Evolutionary conservation across 2,113 vertebrate genomes (phyloP), one percentile per base, ranked within the genome.

Genomic region (Cephalopholis sonnerati): DNA sequence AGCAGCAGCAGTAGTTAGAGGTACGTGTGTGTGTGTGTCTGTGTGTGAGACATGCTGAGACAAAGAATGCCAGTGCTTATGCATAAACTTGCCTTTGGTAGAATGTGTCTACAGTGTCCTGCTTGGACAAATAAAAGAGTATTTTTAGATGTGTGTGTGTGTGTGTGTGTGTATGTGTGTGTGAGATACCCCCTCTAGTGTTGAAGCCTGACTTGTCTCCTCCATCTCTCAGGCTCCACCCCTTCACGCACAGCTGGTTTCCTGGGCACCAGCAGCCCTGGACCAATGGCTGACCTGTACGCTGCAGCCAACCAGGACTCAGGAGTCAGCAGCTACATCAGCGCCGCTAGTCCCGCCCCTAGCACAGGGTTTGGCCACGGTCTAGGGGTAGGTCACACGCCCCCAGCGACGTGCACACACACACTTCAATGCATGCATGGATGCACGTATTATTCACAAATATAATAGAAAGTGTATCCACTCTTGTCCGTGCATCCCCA

Each of bases 211-310:
- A 82, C 77, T 70, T 39, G 24, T 89, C 59, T 87, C 73, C 70
- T 61, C 65, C 76, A 10, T 94, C 68, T 91, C 61, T 70, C 73
- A 99, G 98, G 98, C 95, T 97, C 97, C 86, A 97, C 96, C 87
- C 97, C 97, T 54, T 98, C 97, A 84, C 97, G 98, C 94, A 97
- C 98, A 36, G 97, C 97, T 94, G 98, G 97, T 51, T 99, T 99
- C 92, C 96, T 98, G 93, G 97, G 98, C 84, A 98, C 98, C 87
- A 99, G 97, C 95, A 99, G 98, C 93, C 98, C 98, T 0, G 98
- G 98, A 90, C 98, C 98, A 86, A 95, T 96, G 94, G 95, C 95
- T 85, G 95, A 96, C 79, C 92, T 96, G 88, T 96, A 96, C 8
- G 95, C 95, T 54, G 95, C 95, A 79, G 93, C 94, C 88, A 96